Percentiles rank a stretch among this genome's conserved stretches.
These are phyloP conservation scores for Cosmia pyralina DNA, from an alignment of 2,888 invertebrate genomes.

Conservation along the genomic window DNA sequence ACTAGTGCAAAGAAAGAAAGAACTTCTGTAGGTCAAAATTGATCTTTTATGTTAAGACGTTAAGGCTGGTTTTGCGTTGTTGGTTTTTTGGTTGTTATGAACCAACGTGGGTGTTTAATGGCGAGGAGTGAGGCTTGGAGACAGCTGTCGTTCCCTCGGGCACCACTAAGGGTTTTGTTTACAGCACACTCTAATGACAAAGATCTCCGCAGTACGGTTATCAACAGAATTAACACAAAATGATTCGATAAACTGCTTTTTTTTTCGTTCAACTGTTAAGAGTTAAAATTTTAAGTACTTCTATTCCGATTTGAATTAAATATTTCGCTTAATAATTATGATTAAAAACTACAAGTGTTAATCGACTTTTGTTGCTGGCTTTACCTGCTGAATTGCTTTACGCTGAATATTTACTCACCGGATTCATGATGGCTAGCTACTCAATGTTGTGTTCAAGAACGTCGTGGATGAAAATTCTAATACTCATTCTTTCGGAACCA, in stretches of 20 bases:
- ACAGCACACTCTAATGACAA: slow-evolving; percentile 85
- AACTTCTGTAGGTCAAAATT: slow-evolving; percentile 38
- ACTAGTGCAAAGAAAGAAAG: slow-evolving; percentile 50
- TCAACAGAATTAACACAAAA: too few relatives aligned
- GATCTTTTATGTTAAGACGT: not conserved
- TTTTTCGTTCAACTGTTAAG: too few relatives aligned
- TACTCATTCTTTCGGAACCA: not conserved
- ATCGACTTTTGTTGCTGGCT: too few relatives aligned
- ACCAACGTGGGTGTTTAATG: slow-evolving; percentile 86
- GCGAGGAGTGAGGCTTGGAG: slow-evolving; percentile 83
- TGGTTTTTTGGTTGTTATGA: slow-evolving; percentile 65
- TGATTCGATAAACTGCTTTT: too few relatives aligned
- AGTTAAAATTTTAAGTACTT: too few relatives aligned
- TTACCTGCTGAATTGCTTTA: slow-evolving; percentile 58
- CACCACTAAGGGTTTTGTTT: slow-evolving; percentile 86
- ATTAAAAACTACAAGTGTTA: too few relatives aligned
- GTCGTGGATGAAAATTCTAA: not conserved
- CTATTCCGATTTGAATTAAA: too few relatives aligned
- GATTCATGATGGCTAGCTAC: slow-evolving; percentile 29
- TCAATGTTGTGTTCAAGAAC: slow-evolving; percentile 9
- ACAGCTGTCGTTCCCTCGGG: slow-evolving; percentile 88
- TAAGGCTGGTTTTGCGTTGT: slow-evolving; percentile 67
- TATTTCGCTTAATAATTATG: too few relatives aligned
- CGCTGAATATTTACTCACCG: slow-evolving; percentile 55
- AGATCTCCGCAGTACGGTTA: slow-evolving; percentile 73